These are phyloP conservation scores for Sphecodes monilicornis DNA, from an alignment of 2,888 invertebrate genomes.

Conservation along the genomic window DNA sequence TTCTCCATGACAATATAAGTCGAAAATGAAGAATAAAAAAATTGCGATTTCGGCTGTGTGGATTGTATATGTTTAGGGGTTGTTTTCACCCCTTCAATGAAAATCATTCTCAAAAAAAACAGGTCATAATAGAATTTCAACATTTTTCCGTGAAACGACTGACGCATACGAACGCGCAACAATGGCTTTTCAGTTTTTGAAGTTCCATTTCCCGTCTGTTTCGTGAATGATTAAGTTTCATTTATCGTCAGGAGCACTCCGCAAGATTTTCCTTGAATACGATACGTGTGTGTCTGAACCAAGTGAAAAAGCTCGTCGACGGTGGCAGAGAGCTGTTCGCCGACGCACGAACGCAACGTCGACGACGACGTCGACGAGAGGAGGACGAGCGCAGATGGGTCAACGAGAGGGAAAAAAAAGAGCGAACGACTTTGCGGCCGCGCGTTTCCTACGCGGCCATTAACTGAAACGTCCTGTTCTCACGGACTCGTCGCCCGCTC, in stretches of 20 bases:
- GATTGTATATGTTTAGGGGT: too few species aligned
- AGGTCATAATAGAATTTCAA: too few species aligned
- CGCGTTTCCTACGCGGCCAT: constrained; percentile 73
- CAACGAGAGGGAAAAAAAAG: constrained; percentile 29
- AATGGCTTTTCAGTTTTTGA: not conserved
- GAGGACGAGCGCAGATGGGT: not conserved
- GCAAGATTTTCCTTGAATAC: not conserved
- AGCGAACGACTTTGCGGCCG: constrained; percentile 67
- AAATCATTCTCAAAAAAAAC: too few species aligned
- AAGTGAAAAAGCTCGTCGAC: constrained; percentile 1
- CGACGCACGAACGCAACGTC: constrained; percentile 1
- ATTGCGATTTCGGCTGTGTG: too few species aligned
- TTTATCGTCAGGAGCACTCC: not conserved
- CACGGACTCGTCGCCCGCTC: constrained; percentile 76
- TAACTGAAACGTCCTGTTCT: constrained; percentile 77
- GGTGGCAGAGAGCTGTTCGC: not conserved
- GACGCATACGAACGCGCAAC: not conserved
- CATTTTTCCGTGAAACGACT: too few species aligned
- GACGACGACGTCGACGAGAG: not conserved
- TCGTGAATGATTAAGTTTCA: not conserved
- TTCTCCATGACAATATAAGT: too few species aligned
- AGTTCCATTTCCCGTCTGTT: not conserved
- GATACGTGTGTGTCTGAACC: not conserved
- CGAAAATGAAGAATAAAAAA: too few species aligned
- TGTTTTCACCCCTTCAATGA: too few species aligned